phyloP scores from a whole-genome alignment of 2,113 vertebrate species.

The Nibea coibor region DNA sequence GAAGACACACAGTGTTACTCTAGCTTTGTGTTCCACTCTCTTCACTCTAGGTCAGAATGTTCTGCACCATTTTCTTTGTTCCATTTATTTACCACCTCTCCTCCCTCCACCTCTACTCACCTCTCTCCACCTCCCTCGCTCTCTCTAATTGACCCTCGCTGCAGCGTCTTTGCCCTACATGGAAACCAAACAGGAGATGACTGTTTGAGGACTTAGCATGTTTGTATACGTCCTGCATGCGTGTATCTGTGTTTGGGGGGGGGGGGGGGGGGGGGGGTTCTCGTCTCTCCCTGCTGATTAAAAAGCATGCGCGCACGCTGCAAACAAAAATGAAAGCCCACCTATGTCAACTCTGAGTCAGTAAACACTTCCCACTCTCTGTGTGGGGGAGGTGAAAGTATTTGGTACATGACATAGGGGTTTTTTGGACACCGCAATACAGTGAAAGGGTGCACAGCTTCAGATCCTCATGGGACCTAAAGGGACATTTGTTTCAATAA shows the following conservation, averaged over 20 bases:
- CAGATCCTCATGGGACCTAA: constrained; percentile 3
- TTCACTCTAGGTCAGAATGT: constrained; percentile 74
- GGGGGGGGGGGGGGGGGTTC: constrained; percentile 3
- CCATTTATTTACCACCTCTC: constrained; percentile 49
- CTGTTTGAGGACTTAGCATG: background rate
- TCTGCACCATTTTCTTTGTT: constrained; percentile 64
- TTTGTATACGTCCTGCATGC: constrained; percentile 18
- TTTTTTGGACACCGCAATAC: constrained; percentile 29
- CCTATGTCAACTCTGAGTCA: constrained; percentile 53
- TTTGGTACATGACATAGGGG: constrained; percentile 33
- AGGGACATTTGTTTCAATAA: constrained; percentile 17
- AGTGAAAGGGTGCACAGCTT: constrained; percentile 27
- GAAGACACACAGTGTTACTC: constrained; percentile 48
- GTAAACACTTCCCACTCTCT: constrained; percentile 61
- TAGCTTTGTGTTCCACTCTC: constrained; percentile 44
- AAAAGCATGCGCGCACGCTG: constrained; percentile 24
- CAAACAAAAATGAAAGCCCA: constrained; percentile 57
- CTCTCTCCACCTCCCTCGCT: background rate
- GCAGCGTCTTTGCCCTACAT: constrained; percentile 12
- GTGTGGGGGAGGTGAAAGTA: constrained; percentile 60
- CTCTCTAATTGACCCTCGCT: constrained; percentile 25
- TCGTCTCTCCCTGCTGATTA: constrained; percentile 16
- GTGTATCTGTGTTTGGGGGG: background rate
- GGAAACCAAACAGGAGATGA: background rate
- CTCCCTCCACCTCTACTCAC: constrained; percentile 25